Evolutionary conservation across 2,113 vertebrate genomes (phyloP), one percentile per base, ranked within the genome.

Genomic region (Esox niger): DNA sequence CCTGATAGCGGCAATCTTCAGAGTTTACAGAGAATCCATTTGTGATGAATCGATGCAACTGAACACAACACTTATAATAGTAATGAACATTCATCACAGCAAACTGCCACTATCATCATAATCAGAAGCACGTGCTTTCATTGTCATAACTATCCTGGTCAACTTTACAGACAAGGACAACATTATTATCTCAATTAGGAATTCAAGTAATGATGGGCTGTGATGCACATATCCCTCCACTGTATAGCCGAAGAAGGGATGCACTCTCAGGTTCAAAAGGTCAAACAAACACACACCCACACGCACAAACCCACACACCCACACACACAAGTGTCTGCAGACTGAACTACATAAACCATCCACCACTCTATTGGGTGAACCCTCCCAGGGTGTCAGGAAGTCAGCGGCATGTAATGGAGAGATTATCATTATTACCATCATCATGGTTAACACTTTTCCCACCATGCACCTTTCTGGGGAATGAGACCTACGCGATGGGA

Each of bases 61-160:
- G 17, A 17, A 59, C 15, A 32, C 17, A 30, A 59, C 29, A 10
- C 38, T 38, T 29, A n/a, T 43, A 73, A 65, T 68, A 76, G 77
- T 72, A 82, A 86, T 23, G n/a, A 81, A 82, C 83, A 85, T 87
- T 80, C 77, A 85, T 86, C 88, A 84, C 74, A 61, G 70, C 13
- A 4, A 43, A 43, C 38, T 43, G 17, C 62, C 75, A 77, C 79
- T 81, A 82, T 83, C 77, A 80, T 68, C 69, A 64, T 74, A 76
- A 81, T 69, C 72, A 75, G 80, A 70, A 75, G 68, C 65, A 77
- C 59, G 69, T 76, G 67, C 80, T 43, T 38, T 68, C 84, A 82
- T 86, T 82, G 84, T 70, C 75, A 75, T 47, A 79, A 66, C 71
- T 63, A 73, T 75, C 74, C 79, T 80, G 33, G 21, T 64, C 35